phyloP scores from a whole-genome alignment of 92 coral and sea anemone genomes.

The Micromussa lordhowensis region DNA sequence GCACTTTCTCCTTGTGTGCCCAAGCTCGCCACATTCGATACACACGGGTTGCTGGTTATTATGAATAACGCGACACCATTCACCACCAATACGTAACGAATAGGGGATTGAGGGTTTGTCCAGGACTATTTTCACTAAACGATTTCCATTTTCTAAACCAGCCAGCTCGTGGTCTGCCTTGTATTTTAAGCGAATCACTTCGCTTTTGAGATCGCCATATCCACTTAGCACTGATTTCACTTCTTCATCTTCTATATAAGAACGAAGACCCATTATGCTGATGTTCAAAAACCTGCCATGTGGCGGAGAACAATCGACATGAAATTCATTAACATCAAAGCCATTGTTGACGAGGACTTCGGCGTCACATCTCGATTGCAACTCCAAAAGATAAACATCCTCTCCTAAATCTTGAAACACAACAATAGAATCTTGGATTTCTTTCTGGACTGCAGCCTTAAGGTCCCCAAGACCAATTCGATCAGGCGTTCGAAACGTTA shows the following conservation, averaged over 20 bases:
- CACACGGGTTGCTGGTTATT: neutral
- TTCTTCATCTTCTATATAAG: neutral
- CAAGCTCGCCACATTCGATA: neutral
- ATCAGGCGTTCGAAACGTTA: neutral
- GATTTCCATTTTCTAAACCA: constrained; percentile 51
- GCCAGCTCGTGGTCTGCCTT: constrained; percentile 43
- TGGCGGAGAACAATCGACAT: neutral
- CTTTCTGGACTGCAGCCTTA: neutral
- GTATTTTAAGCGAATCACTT: constrained; percentile 37
- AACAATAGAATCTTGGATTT: neutral
- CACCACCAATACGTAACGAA: neutral
- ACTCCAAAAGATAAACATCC: neutral
- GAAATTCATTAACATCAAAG: neutral
- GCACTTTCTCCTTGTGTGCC: neutral
- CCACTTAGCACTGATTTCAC: neutral
- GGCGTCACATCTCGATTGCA: neutral
- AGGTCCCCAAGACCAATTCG: neutral
- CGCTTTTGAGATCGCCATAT: constrained; percentile 30
- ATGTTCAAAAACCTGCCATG: neutral
- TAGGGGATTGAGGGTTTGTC: neutral
- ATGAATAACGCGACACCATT: neutral
- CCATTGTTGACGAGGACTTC: neutral
- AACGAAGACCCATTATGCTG: neutral
- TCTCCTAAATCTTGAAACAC: neutral
- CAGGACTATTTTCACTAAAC: constrained; percentile 14